phyloP scores from a whole-genome alignment of 2,888 invertebrate species.

The Aporophyla lueneburgensis region DNA sequence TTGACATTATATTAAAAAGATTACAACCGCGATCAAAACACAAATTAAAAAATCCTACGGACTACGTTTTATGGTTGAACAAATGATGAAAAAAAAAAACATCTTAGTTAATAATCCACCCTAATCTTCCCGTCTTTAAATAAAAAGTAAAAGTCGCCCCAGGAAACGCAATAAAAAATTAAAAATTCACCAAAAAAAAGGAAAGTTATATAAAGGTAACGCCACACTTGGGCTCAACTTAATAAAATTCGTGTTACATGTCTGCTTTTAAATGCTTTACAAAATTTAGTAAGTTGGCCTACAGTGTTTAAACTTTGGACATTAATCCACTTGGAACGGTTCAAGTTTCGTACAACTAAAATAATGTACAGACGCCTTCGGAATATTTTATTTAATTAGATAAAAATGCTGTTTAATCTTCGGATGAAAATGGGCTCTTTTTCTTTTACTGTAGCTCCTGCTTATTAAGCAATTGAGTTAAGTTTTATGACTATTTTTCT shows the following conservation, averaged over 20 bases:
- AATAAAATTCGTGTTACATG: conserved; percentile 68
- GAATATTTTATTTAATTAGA: conserved; percentile 62
- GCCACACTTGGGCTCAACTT: conserved; percentile 60
- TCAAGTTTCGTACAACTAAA: conserved; percentile 72
- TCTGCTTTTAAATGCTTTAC: conserved; percentile 67
- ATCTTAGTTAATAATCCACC: conserved; percentile 25
- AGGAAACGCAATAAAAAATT: conserved; percentile 61
- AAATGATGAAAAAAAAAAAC: conserved; percentile 17
- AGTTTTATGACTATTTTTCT: not conserved
- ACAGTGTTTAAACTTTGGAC: conserved; percentile 68
- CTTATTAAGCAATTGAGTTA: not conserved
- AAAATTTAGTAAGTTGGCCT: conserved; percentile 66
- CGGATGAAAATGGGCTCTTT: conserved; percentile 8
- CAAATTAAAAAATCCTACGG: not conserved
- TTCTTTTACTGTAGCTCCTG: conserved; percentile 4
- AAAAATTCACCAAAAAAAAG: conserved; percentile 54
- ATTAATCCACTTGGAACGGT: conserved; percentile 75
- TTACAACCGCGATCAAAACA: conserved; percentile 22
- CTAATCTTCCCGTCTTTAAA: conserved; percentile 50
- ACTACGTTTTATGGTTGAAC: not conserved
- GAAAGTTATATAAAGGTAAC: conserved; percentile 60
- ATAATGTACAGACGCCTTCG: conserved; percentile 68
- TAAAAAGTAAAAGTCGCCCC: conserved; percentile 48
- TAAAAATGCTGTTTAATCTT: conserved; percentile 48
- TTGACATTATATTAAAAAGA: not conserved